phyloP scores from a whole-genome alignment of 2,113 vertebrate species.

The Embiotoca jacksoni region DNA sequence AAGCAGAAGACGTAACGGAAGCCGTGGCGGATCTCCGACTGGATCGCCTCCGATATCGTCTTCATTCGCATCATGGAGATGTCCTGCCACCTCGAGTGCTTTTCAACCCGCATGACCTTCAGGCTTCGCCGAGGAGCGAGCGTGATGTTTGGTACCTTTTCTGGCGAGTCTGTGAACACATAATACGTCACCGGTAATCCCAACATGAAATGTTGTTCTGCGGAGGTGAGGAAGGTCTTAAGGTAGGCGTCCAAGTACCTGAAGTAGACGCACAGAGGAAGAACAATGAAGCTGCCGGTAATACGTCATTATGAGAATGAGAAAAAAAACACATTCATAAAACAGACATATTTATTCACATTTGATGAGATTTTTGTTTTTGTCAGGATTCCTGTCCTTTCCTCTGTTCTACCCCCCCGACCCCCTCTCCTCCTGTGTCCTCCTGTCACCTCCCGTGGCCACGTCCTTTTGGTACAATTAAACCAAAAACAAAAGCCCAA shows the following conservation, averaged over 20 bases:
- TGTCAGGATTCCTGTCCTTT: too few relatives aligned
- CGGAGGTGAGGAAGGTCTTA: constrained; percentile 75
- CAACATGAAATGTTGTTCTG: constrained; percentile 83
- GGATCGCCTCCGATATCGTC: constrained; percentile 64
- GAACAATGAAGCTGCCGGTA: not conserved
- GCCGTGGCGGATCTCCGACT: constrained; percentile 52
- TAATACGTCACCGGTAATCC: constrained; percentile 81
- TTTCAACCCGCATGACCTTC: constrained; percentile 57
- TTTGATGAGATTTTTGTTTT: too few relatives aligned
- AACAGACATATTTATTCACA: too few relatives aligned
- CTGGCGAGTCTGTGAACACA: constrained; percentile 81
- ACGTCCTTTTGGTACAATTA: too few relatives aligned
- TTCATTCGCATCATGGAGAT: constrained; percentile 85
- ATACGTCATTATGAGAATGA: too few relatives aligned
- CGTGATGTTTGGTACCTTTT: constrained; percentile 48
- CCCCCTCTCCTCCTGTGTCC: too few relatives aligned
- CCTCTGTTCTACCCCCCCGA: too few relatives aligned
- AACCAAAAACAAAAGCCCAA: too few relatives aligned
- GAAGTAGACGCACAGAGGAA: not conserved
- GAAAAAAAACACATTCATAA: too few relatives aligned
- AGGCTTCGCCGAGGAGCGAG: constrained; percentile 58
- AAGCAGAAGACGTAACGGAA: constrained; percentile 78
- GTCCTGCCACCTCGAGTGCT: constrained; percentile 82
- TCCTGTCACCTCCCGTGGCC: too few relatives aligned
- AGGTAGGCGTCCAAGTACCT: constrained; percentile 79